Evolutionary conservation across 2,113 vertebrate species (phyloP).

Genomic region (Plecturocebus donacophilus): DNA sequence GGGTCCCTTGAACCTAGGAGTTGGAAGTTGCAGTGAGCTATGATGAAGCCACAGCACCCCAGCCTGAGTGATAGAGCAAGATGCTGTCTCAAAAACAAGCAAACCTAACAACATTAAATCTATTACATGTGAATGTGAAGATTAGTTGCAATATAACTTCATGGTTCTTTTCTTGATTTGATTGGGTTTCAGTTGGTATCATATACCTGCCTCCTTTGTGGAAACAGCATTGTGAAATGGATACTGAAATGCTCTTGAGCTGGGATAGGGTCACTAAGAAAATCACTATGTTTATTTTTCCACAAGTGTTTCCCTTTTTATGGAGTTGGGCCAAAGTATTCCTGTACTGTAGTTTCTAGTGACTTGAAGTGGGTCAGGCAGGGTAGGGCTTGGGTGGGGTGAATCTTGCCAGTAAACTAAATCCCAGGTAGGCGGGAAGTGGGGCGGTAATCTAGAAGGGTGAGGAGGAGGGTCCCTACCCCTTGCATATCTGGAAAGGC

Average conservation of each 20-base stretch:
- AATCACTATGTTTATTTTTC: background rate
- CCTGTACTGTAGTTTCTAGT: background rate
- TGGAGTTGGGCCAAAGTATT: background rate
- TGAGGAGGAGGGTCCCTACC: background rate
- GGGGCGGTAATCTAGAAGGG: background rate
- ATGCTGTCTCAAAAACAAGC: background rate
- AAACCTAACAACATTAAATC: too few species aligned
- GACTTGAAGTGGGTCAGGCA: background rate
- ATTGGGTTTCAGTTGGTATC: background rate
- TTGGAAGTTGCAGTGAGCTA: background rate
- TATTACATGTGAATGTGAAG: too few species aligned
- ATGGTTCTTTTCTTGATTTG: background rate
- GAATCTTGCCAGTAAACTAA: background rate
- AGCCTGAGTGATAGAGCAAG: background rate
- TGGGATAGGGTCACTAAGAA: background rate
- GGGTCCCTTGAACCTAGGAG: background rate
- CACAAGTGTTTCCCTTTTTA: background rate
- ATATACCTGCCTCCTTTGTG: background rate
- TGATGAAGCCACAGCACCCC: background rate
- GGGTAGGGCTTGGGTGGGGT: background rate
- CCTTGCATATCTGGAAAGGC: background rate
- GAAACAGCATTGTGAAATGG: background rate
- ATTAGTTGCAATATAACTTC: background rate
- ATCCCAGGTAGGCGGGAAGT: background rate
- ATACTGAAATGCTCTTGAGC: background rate